A percentile compares a stretch with the other conserved stretches of the same genome.
phyloP scores from a whole-genome alignment of 1,140 invertebrate species.

The Temnothorax curvispinosus region DNA sequence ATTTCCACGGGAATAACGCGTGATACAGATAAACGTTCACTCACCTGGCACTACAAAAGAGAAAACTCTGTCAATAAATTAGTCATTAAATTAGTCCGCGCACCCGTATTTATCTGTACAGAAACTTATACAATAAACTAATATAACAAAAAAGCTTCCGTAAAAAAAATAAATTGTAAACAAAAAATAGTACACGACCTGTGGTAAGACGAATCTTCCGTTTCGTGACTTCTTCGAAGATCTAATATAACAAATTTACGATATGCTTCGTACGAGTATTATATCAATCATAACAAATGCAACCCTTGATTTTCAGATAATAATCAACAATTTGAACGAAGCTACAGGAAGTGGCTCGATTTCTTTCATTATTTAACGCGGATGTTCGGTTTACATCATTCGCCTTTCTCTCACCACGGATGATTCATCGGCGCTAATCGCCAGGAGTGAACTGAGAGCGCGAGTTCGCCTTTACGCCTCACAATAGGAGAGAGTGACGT shows the following conservation, averaged over 20 bases:
- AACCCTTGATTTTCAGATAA: background rate
- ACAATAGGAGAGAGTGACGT: slow-evolving; percentile 41
- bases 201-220: background rate
- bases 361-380: slow-evolving; percentile 29
- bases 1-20: background rate
- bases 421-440: slow-evolving; percentile 47
- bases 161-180: background rate
- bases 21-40: slow-evolving; percentile 30
- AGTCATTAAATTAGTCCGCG: background rate
- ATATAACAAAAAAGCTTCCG: background rate
- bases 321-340: background rate
- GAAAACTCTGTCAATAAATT: background rate
- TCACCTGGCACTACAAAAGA: background rate
- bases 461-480: slow-evolving; percentile 26
- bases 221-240: background rate
- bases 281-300: background rate
- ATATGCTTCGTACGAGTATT: background rate
- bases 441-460: slow-evolving; percentile 1
- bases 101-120: background rate
- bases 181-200: too few species aligned
- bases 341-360: background rate
- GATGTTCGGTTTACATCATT: slow-evolving; percentile 47
- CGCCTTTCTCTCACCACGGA: slow-evolving; percentile 48
- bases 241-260: background rate
- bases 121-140: background rate